A percentile compares a stretch with the other conserved stretches of the same genome.
Conservation (phyloP, 2,797 vertebrate genomes). For the Sus cebifrons region DNA sequence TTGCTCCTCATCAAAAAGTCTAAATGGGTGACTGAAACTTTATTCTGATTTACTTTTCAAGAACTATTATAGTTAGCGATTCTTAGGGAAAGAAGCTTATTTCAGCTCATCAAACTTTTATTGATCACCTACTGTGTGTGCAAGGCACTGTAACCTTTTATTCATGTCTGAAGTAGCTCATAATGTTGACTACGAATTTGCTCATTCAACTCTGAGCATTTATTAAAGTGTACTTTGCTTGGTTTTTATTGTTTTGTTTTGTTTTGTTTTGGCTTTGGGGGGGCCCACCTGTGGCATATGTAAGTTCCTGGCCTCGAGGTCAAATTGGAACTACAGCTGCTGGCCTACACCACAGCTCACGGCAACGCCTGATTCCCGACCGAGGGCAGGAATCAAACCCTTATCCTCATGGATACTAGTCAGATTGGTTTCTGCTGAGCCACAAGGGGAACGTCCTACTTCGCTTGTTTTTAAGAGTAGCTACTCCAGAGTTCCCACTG, state of each 20-base stretch:
- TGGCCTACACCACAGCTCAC: too few species aligned
- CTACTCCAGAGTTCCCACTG: neutral
- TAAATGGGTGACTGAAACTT: neutral
- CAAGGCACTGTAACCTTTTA: neutral
- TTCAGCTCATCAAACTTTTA: neutral
- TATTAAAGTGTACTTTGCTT: neutral
- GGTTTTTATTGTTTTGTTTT: neutral
- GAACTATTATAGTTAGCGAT: slow-evolving; percentile 27
- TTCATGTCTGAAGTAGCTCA: neutral
- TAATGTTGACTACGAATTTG: slow-evolving; percentile 1
- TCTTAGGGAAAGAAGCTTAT: neutral
- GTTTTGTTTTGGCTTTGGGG: too few species aligned
- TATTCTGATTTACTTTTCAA: neutral
- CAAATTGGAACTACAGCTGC: too few species aligned
- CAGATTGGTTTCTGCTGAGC: too few species aligned
- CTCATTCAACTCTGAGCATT: neutral
- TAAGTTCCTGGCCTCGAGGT: too few species aligned
- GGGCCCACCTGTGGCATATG: too few species aligned
- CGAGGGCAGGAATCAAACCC: too few species aligned
- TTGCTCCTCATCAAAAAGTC: neutral
- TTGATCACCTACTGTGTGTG: slow-evolving; percentile 29
- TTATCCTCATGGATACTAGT: too few species aligned
- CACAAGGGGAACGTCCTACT: too few species aligned
- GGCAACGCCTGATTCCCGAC: too few species aligned
- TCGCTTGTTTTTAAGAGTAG: neutral